These are phyloP conservation scores for Acromyrmex heyeri DNA, from an alignment of 1,140 invertebrate genomes.

Conservation along the genomic window DNA sequence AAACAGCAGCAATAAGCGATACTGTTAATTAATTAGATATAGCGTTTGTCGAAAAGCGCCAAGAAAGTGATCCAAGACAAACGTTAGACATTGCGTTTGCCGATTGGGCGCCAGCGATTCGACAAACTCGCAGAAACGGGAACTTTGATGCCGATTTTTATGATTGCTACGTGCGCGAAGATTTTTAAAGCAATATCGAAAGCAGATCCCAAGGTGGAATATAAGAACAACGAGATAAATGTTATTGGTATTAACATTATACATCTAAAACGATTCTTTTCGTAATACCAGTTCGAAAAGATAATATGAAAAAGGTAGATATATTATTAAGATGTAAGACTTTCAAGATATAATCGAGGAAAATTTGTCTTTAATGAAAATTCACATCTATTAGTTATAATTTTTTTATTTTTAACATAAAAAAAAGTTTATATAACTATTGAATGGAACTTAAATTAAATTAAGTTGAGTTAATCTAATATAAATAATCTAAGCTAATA, in stretches of 20 bases:
- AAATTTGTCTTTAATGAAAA: not conserved
- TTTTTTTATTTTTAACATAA: not conserved
- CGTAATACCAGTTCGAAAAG: constrained; percentile 2
- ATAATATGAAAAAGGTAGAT: not conserved
- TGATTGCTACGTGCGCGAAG: not conserved
- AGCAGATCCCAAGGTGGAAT: not conserved
- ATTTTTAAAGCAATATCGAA: constrained; percentile 20
- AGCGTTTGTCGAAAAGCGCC: constrained; percentile 63
- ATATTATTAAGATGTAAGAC: constrained; percentile 8
- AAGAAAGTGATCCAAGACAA: constrained; percentile 61
- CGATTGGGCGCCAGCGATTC: constrained; percentile 53
- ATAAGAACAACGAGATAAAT: constrained; percentile 12
- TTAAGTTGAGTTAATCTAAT: constrained; percentile 47
- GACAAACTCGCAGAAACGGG: not conserved
- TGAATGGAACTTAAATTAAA: constrained; percentile 17
- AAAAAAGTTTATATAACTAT: not conserved
- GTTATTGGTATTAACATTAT: constrained; percentile 1
- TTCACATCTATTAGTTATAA: not conserved
- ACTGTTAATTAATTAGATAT: constrained; percentile 71
- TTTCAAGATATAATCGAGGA: constrained; percentile 3
- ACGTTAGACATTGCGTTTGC: constrained; percentile 43
- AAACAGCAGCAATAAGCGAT: constrained; percentile 77
- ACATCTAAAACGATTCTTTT: constrained; percentile 4
- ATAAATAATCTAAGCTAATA: constrained; percentile 2
- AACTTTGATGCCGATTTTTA: constrained; percentile 40